phyloP scores from a whole-genome alignment of 2,113 vertebrate genomes.

The Emberiza fucata region DNA sequence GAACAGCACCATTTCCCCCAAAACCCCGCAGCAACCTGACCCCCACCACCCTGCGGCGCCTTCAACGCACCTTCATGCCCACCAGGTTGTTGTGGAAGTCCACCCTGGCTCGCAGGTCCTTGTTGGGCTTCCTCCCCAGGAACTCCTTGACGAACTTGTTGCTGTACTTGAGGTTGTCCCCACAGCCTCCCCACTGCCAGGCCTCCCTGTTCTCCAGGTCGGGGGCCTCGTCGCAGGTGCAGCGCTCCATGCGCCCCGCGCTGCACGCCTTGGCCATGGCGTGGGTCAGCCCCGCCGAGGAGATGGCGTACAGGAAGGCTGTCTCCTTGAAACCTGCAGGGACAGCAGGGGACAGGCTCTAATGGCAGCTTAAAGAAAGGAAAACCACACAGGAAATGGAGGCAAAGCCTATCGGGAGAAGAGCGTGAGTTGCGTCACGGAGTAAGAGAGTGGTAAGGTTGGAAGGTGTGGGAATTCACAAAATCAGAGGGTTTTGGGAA shows the following conservation, averaged over 20 bases:
- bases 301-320: conserved; percentile 93
- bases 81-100: conserved; percentile 98
- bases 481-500: too few species aligned
- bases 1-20: fast-evolving
- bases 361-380: fast-evolving
- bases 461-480: too few species aligned
- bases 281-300: conserved; percentile 91
- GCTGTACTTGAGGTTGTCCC: conserved; percentile 98
- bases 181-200: conserved; percentile 98
- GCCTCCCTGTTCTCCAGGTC: conserved; percentile 96
- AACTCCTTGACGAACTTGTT: conserved; percentile 99
- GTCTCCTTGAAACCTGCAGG: conserved; percentile 95
- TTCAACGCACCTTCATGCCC: conserved; percentile 87
- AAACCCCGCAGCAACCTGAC: not conserved
- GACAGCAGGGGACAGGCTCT: not conserved
- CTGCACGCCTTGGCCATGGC: conserved; percentile 97
- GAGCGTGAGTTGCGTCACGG: fast-evolving
- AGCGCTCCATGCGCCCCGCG: conserved; percentile 95
- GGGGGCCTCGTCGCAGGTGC: conserved; percentile 95
- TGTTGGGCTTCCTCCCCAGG: conserved; percentile 93
- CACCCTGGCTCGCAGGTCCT: conserved; percentile 91
- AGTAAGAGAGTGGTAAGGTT: fast-evolving
- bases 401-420: fast-evolving
- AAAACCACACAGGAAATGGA: fast-evolving
- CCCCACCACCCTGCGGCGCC: fast-evolving